Evolutionary conservation across 2,888 invertebrate genomes (phyloP), one percentile per base, ranked within the genome.

Genomic region (Lasioglossum zephyrum): DNA sequence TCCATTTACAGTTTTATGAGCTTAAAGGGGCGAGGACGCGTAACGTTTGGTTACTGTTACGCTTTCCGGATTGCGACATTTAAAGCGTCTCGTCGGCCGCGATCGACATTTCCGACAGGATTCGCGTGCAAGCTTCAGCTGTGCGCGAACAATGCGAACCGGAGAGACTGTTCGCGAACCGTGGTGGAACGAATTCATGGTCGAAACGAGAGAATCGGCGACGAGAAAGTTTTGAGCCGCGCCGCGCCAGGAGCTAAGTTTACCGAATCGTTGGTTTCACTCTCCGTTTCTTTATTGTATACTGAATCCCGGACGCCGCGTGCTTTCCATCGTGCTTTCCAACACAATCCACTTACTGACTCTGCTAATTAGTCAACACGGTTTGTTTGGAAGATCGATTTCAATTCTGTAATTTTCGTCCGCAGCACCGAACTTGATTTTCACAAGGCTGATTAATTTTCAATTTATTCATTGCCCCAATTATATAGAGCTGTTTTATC

Each of bases 41-140:
- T 49, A 39, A 73, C 74, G 85, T 77, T 86, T 63, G 77, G 81
- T 85, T 85, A 77, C 81, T 77, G 86, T 86, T 77, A 85, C 86
- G 77, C 85, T 82, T 85, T 82, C 81, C 76, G 81, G 81, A 57
- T 60, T 49, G 80, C 73, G 82, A 83, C 87, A 81, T 80, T 79
- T 77, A 78, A 85, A 82, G 86, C 77, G 75, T 41, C 75, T 6
- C 16, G 47, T 47, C 47, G 57, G 26, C 66, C 47, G 31, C 41
- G 70, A 63, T 77, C 77, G 80, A 85, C 80, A 85, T 77, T 82
- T 82, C 87, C 80, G 73, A 31, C 75, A 81, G 63, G 60, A 78
- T 75, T 82, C 87, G 74, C 76, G 79, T 72, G 79, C 75, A 49
- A 75, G 72, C 76, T 49, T 57, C 13, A 6, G 73, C 11, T 13